A percentile compares a stretch with the other conserved stretches of the same genome.
These are phyloP conservation scores for Tangara arthus DNA, from an alignment of 2,797 vertebrate genomes.

Conservation along the genomic window DNA sequence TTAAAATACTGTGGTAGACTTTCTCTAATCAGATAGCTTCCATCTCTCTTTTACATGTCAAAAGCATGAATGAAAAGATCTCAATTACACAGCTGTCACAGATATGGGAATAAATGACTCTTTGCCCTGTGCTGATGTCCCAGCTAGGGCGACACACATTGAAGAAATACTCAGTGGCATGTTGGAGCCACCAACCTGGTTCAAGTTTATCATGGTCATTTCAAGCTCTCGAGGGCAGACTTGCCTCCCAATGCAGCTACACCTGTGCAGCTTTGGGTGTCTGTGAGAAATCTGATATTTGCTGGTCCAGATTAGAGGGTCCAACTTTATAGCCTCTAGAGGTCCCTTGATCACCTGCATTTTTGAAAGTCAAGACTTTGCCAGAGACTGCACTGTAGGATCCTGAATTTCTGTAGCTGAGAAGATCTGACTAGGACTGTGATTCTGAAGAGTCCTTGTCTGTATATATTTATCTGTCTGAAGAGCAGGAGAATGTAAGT, in stretches of 20 bases:
- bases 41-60: background rate
- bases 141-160: rapidly evolving
- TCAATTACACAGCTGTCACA: background rate
- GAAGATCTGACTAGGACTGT: background rate
- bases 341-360: background rate
- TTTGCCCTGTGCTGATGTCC: background rate
- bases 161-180: background rate
- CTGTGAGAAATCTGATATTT: background rate
- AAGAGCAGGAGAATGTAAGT: background rate
- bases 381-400: background rate
- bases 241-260: background rate
- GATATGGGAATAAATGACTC: background rate
- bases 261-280: background rate
- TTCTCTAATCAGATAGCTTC: background rate
- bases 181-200: background rate
- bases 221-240: background rate
- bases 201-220: background rate
- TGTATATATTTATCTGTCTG: background rate
- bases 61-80: background rate
- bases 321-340: background rate
- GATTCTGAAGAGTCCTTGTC: background rate
- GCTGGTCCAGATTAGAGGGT: background rate
- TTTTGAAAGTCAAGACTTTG: background rate
- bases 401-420: background rate
- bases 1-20: background rate